Percentiles rank a stretch among this genome's conserved stretches.
Evolutionary conservation across 2,797 vertebrate species (phyloP).

Genomic region (Masticophis lateralis): DNA sequence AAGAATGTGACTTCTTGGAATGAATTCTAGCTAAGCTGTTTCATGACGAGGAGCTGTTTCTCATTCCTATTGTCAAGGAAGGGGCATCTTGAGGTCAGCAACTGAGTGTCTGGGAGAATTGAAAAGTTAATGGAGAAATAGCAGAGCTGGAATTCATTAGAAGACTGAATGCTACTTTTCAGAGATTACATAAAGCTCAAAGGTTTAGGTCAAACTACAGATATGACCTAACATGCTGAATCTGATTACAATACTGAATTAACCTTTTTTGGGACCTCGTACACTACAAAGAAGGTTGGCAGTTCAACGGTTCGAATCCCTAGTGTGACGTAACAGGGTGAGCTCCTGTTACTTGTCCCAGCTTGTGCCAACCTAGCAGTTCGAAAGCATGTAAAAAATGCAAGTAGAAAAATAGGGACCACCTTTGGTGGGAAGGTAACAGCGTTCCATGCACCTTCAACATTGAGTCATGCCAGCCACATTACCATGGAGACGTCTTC

Average conservation of each 20-base stretch:
- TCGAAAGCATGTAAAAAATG: too few relatives aligned
- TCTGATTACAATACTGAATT: background rate
- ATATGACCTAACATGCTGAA: background rate
- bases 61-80: background rate
- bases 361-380: too few relatives aligned
- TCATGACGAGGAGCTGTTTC: background rate
- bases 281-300: background rate
- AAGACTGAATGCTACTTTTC: background rate
- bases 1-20: background rate
- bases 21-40: background rate
- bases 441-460: too few relatives aligned
- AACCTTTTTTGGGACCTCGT: background rate
- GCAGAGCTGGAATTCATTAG: background rate
- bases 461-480: too few relatives aligned
- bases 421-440: too few relatives aligned
- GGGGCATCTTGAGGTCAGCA: background rate
- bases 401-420: too few relatives aligned
- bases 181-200: background rate
- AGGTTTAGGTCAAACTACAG: background rate
- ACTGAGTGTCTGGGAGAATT: background rate
- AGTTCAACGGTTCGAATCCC: too few relatives aligned
- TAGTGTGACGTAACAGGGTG: too few relatives aligned
- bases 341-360: too few relatives aligned
- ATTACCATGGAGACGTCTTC: too few relatives aligned
- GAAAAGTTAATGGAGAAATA: background rate